These are phyloP conservation scores for Benthosema pterotum DNA, from an alignment of 2,797 vertebrate genomes.

Conservation along the genomic window DNA sequence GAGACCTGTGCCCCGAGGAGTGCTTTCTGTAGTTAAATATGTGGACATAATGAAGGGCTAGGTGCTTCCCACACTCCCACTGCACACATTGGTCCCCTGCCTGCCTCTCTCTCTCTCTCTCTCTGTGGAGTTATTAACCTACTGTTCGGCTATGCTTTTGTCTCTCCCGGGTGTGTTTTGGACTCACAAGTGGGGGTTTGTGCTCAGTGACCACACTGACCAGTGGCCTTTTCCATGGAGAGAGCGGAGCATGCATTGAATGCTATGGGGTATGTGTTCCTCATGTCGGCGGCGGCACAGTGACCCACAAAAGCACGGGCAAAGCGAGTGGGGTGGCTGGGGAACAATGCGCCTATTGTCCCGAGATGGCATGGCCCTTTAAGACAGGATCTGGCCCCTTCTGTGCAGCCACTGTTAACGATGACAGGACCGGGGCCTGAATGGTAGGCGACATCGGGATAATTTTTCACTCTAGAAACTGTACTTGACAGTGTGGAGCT, in stretches of 20 bases:
- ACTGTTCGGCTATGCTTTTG: constrained; percentile 42
- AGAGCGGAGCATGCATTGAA: constrained; percentile 46
- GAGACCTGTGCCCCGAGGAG: no score
- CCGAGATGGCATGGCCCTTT: constrained; percentile 65
- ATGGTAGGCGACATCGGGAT: constrained; percentile 49
- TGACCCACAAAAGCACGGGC: constrained; percentile 50
- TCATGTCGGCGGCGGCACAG: constrained; percentile 30
- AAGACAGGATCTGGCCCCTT: constrained; percentile 68
- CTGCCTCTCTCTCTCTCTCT: constrained; percentile 6
- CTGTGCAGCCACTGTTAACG: constrained; percentile 64
- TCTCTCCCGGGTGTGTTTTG: constrained; percentile 47
- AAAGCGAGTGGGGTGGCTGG: constrained; percentile 33
- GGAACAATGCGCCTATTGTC: constrained; percentile 77
- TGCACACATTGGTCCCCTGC: constrained; percentile 25
- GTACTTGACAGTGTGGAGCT: constrained; percentile 51
- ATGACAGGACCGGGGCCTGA: constrained; percentile 58
- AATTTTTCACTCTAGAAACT: constrained; percentile 50
- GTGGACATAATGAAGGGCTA: constrained; percentile 27
- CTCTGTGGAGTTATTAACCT: constrained; percentile 25
- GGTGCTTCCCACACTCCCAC: constrained; percentile 16
- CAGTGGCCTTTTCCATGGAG: constrained; percentile 50
- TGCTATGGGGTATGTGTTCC: constrained; percentile 47
- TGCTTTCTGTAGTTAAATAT: constrained; percentile 8
- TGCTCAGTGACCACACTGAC: constrained; percentile 43
- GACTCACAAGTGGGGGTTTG: constrained; percentile 55